Evolutionary conservation across 2,888 invertebrate species (phyloP), one percentile per base, ranked within the genome.

Genomic region (Dione vanillae): DNA sequence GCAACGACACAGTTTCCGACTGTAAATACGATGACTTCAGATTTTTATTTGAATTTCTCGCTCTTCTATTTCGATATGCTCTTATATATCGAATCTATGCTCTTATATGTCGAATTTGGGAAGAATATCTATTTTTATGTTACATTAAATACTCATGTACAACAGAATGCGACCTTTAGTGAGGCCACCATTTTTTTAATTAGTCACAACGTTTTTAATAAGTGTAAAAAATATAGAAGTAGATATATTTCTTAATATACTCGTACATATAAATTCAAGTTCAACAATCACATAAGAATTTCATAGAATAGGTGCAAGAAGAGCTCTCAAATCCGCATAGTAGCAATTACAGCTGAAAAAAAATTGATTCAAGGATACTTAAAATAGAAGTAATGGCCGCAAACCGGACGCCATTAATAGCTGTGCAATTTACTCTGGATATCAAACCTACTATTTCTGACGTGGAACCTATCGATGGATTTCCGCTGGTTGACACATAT

Each of bases 401-500:
- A 81, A 81, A 91, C 92, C 92, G 92, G 92, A 92, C 91, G 92
- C 89, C 85, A 85, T 89, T 91, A 92, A 92, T 90, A 90, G 89
- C 86, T 87, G 80, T 82, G 89, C 91, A 89, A 91, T 92, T 88
- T 89, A 91, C 89, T 87, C 86, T 82, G 85, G 85, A 85, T 91
- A 90, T 90, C 91, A 87, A 91, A 90, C 86, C 85, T 81, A 86
- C 85, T 91, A 91, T 92, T 92, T 91, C 88, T 79, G 79, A 85
- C 91, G 88, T 65, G 89, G 91, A 92, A 91, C 90, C 92, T 91
- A 92, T 92, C 92, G 92, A 91, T 91, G 92, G 91, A 88, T 92
- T 92, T 92, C 92, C 92, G 92, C 91, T 90, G 90, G 87, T 89
- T 91, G 92, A 92, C 92, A 92, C 89, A 91, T 91, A 89, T 89